Percentiles rank a stretch among this genome's conserved stretches.
Conservation (phyloP, 2,888 invertebrate species). For the Cepaea hortensis region DNA sequence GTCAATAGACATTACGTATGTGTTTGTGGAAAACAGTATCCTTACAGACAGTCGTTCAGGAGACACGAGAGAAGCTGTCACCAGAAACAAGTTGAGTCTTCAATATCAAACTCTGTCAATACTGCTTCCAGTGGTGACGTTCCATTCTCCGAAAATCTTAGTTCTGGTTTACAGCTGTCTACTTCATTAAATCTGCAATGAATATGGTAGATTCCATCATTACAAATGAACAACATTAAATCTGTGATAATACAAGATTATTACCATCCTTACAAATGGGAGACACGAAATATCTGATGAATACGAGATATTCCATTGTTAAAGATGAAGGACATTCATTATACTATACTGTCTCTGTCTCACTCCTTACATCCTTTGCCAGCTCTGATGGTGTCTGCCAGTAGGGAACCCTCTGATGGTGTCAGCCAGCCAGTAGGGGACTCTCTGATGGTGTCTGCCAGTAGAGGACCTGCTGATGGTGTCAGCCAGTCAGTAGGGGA, state of each 20-base stretch:
- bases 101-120: not conserved
- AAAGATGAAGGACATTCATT: no score
- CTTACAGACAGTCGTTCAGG: constrained; percentile 33
- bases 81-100: constrained; percentile 10
- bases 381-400: no score
- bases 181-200: not conserved
- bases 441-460: no score
- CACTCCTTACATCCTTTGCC: no score
- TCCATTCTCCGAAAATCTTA: constrained; percentile 17
- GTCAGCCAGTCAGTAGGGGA: no score
- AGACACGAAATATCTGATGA: not conserved
- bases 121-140: not conserved
- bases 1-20: constrained; percentile 7
- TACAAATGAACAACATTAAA: not conserved
- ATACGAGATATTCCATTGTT: not conserved
- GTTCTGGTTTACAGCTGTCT: not conserved
- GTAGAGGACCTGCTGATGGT: no score
- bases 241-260: no score
- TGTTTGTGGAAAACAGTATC: constrained; percentile 34
- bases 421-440: no score
- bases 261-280: not conserved
- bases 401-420: no score
- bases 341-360: no score
- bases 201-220: not conserved
- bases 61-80: constrained; percentile 33